Conservation (phyloP, 2,113 vertebrate genomes). For the Sinocyclocheilus anshuiensis region DNA sequence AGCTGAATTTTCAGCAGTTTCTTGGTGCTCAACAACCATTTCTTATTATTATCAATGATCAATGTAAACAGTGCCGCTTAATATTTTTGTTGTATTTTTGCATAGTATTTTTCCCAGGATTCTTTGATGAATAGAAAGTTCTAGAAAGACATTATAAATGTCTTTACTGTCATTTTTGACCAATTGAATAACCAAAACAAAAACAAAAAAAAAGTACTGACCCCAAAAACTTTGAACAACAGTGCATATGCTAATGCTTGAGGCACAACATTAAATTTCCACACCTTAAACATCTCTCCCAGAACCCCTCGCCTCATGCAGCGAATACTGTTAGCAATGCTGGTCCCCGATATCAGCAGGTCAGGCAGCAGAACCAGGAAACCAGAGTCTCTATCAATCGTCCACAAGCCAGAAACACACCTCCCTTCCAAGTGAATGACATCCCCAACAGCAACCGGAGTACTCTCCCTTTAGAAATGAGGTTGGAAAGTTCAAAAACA, state of each 20-base stretch:
- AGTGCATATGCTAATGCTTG: not conserved
- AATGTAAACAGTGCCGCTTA: no score
- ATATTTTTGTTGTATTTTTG: no score
- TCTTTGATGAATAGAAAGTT: no score
- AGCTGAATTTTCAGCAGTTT: no score
- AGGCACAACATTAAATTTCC: conserved; percentile 14
- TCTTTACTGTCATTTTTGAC: no score
- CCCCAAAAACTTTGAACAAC: not conserved
- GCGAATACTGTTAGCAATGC: conserved; percentile 87
- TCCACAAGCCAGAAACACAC: conserved; percentile 75
- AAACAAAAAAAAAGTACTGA: no score
- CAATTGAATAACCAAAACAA: not conserved
- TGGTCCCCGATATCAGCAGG: conserved; percentile 89
- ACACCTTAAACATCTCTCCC: conserved; percentile 89
- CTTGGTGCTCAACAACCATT: no score
- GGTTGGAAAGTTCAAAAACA: not conserved
- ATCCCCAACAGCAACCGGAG: conserved; percentile 79
- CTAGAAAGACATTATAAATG: no score
- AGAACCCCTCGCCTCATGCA: conserved; percentile 91
- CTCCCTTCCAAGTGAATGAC: conserved; percentile 88
- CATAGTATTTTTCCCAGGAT: no score
- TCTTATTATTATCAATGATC: no score
- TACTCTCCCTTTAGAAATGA: conserved; percentile 76
- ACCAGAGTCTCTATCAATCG: conserved; percentile 81
- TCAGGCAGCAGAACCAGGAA: conserved; percentile 90